phyloP scores from a whole-genome alignment of 1,140 invertebrate species.

The Nixonia krombeini region DNA sequence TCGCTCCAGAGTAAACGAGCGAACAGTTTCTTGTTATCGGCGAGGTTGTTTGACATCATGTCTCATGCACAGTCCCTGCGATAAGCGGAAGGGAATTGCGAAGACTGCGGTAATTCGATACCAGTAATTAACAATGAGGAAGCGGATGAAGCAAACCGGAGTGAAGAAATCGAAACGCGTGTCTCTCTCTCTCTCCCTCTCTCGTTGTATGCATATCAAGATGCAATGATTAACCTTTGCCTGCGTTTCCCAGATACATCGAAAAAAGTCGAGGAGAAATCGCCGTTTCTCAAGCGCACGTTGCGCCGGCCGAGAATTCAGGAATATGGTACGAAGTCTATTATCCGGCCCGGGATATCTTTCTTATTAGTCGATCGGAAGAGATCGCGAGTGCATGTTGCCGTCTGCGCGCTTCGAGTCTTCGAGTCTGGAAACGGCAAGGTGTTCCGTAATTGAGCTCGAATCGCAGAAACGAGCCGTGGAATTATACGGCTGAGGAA shows the following conservation, averaged over 20 bases:
- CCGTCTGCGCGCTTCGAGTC: conserved; percentile 5
- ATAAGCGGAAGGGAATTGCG: too few relatives aligned
- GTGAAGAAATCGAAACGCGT: too few relatives aligned
- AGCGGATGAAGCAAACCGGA: too few relatives aligned
- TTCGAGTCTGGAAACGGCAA: conserved; percentile 3
- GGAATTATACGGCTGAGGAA: conserved; percentile 27
- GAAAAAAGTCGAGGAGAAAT: conserved; percentile 23
- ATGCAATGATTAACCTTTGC: not conserved
- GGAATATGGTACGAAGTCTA: conserved; percentile 26
- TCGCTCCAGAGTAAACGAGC: too few relatives aligned
- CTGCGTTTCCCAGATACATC: not conserved
- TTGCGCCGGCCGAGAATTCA: conserved; percentile 18
- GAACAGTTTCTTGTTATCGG: too few relatives aligned
- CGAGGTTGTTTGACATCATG: too few relatives aligned
- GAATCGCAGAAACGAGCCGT: conserved; percentile 39
- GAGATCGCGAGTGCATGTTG: not conserved
- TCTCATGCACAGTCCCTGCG: too few relatives aligned
- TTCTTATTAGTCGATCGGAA: conserved; percentile 8
- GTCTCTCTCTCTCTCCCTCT: too few relatives aligned
- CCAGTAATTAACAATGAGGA: too few relatives aligned
- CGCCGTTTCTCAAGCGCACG: conserved; percentile 32
- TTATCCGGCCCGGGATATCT: conserved; percentile 33
- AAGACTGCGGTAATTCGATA: too few relatives aligned
- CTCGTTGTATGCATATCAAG: too few relatives aligned
- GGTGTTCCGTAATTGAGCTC: conserved; percentile 45